Evolutionary conservation across 2,113 vertebrate species (phyloP).

Genomic region (Dasyornis broadbenti): DNA sequence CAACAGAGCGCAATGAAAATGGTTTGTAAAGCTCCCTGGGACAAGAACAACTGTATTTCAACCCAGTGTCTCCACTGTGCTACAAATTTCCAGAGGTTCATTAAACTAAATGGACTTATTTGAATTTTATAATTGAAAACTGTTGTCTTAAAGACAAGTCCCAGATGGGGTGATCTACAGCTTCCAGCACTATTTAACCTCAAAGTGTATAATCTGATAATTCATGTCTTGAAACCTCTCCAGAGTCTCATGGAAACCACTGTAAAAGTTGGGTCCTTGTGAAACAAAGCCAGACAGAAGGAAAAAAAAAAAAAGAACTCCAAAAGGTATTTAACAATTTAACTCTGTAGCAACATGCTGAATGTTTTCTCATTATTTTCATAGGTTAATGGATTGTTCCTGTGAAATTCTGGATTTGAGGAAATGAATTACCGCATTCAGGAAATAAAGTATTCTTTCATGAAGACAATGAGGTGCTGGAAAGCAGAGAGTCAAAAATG

Average conservation of each 20-base stretch:
- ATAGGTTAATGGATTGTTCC: not conserved
- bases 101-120: constrained; percentile 42
- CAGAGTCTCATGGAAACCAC: not conserved
- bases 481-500: not conserved
- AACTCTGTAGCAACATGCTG: not conserved
- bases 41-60: not conserved
- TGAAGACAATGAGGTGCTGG: not conserved
- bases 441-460: not conserved
- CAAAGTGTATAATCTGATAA: not conserved
- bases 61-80: not conserved
- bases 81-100: not conserved
- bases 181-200: constrained; percentile 66
- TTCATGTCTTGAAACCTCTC: not conserved
- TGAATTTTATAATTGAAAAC: constrained; percentile 66
- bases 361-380: not conserved
- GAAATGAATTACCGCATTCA: not conserved
- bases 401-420: not conserved
- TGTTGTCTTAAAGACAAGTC: constrained; percentile 47
- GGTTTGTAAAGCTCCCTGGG: not conserved
- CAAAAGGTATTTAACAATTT: not conserved
- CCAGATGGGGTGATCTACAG: constrained; percentile 59
- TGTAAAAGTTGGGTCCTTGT: not conserved
- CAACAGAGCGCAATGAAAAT: not conserved
- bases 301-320: not conserved
- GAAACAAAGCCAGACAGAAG: not conserved